Conservation (phyloP, 2,888 invertebrate species). For the Plagiodera versicolora region DNA sequence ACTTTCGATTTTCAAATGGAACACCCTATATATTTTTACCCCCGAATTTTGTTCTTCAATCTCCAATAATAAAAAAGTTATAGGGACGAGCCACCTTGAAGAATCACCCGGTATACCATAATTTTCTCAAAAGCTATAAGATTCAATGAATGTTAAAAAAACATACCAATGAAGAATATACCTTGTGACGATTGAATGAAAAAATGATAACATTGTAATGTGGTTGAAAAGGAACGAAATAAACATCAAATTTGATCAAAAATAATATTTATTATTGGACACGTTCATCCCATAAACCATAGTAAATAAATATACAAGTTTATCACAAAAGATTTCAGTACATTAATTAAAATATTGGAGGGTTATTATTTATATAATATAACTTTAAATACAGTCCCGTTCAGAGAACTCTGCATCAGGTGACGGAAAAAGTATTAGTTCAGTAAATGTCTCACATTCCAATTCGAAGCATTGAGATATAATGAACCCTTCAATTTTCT, state of each 20-base stretch:
- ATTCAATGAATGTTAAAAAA: too few species aligned
- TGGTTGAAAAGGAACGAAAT: not conserved
- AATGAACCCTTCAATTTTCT: not conserved
- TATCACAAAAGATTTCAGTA: conserved; percentile 57
- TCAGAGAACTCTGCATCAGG: not conserved
- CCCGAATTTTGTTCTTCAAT: too few species aligned
- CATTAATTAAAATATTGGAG: conserved; percentile 42
- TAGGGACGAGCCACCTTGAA: too few species aligned
- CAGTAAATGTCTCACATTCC: not conserved
- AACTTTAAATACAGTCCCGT: not conserved
- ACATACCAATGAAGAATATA: too few species aligned
- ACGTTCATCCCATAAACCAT: conserved; percentile 52
- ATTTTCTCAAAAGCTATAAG: too few species aligned
- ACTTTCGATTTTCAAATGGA: too few species aligned
- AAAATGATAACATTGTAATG: too few species aligned
- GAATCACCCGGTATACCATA: too few species aligned
- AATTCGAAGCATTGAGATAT: not conserved
- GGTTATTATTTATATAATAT: conserved; percentile 26
- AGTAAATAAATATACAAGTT: conserved; percentile 47
- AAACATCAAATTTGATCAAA: conserved; percentile 34
- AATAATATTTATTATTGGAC: conserved; percentile 53
- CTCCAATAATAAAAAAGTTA: too few species aligned
- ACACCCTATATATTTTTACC: too few species aligned
- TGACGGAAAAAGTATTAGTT: not conserved
- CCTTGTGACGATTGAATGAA: too few species aligned